These are phyloP conservation scores for Andrena fulva DNA, from an alignment of 2,888 invertebrate species.

Conservation along the genomic window DNA sequence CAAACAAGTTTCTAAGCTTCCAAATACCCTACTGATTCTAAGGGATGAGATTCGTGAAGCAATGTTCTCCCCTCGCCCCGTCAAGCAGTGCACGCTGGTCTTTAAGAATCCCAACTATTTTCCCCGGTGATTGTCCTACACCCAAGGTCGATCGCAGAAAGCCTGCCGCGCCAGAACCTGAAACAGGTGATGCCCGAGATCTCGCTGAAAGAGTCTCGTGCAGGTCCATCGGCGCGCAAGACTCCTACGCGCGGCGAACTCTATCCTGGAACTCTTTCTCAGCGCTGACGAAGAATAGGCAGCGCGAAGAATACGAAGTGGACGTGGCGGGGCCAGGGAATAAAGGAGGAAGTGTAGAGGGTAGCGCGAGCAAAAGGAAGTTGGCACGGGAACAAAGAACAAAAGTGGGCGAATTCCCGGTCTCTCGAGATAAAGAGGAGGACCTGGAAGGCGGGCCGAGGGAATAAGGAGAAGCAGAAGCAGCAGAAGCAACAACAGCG, in stretches of 20 bases:
- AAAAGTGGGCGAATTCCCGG: conserved; percentile 75
- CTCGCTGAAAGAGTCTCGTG: conserved; percentile 11
- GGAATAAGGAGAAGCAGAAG: conserved; percentile 50
- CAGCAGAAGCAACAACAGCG: conserved; percentile 39
- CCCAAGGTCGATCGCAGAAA: neutral
- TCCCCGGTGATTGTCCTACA: too few relatives aligned
- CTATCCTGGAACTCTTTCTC: conserved; percentile 55
- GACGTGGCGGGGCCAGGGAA: conserved; percentile 67
- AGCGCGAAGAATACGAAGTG: conserved; percentile 67
- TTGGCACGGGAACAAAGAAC: conserved; percentile 72
- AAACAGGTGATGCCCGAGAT: conserved; percentile 49
- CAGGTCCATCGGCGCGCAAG: conserved; percentile 31
- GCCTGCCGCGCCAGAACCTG: neutral
- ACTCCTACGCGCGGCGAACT: conserved; percentile 51
- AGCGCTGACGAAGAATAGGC: conserved; percentile 69
- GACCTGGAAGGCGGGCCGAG: conserved; percentile 35
- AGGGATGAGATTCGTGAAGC: too few relatives aligned
- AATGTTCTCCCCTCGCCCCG: too few relatives aligned
- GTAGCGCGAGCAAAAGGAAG: conserved; percentile 70
- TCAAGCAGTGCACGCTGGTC: too few relatives aligned
- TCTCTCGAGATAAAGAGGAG: conserved; percentile 71
- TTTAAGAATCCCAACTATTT: too few relatives aligned
- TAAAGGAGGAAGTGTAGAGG: conserved; percentile 70
- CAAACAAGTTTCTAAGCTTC: too few relatives aligned
- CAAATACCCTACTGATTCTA: too few relatives aligned